Percentiles rank a stretch among this genome's conserved stretches.
phyloP scores from a whole-genome alignment of 2,113 vertebrate genomes.

The Xiphophorus maculatus region DNA sequence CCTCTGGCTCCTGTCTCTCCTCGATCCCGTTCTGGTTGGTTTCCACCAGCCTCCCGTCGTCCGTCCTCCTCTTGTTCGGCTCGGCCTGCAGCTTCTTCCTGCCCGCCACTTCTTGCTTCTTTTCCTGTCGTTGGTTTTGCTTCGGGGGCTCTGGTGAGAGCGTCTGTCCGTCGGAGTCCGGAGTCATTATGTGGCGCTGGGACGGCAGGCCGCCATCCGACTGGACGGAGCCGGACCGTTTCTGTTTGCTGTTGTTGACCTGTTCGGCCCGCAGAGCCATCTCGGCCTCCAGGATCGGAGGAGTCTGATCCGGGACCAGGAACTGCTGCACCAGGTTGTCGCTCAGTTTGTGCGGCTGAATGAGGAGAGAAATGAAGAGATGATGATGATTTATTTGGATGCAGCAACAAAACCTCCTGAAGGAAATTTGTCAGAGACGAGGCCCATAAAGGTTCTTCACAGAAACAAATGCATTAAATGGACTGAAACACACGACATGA shows the following conservation, averaged over 20 bases:
- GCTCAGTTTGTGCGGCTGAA: conserved; percentile 75
- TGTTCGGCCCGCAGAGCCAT: conserved; percentile 61
- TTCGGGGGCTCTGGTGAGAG: conserved; percentile 23
- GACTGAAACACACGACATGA: too few relatives aligned
- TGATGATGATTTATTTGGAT: too few relatives aligned
- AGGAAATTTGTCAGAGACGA: background rate
- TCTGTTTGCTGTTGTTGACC: conserved; percentile 54
- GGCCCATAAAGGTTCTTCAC: background rate
- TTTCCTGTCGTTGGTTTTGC: conserved; percentile 20
- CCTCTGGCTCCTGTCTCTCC: conserved; percentile 63
- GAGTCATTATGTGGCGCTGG: conserved; percentile 14
- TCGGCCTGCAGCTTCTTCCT: background rate
- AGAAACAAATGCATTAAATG: background rate
- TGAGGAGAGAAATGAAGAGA: background rate
- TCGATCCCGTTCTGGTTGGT: conserved; percentile 59
- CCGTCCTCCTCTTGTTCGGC: conserved; percentile 1
- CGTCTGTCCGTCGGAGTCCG: conserved; percentile 10
- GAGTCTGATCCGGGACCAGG: conserved; percentile 73
- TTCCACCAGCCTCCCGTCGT: conserved; percentile 20
- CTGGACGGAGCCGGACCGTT: conserved; percentile 8
- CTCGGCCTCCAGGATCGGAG: conserved; percentile 73
- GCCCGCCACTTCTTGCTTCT: conserved; percentile 11
- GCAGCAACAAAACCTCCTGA: background rate
- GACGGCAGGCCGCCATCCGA: conserved; percentile 36
- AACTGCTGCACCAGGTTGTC: conserved; percentile 79